Percentiles rank a stretch among this genome's conserved stretches.
These are phyloP conservation scores for Himalopsyche phryganea DNA, from an alignment of 1,140 invertebrate genomes.

Conservation along the genomic window DNA sequence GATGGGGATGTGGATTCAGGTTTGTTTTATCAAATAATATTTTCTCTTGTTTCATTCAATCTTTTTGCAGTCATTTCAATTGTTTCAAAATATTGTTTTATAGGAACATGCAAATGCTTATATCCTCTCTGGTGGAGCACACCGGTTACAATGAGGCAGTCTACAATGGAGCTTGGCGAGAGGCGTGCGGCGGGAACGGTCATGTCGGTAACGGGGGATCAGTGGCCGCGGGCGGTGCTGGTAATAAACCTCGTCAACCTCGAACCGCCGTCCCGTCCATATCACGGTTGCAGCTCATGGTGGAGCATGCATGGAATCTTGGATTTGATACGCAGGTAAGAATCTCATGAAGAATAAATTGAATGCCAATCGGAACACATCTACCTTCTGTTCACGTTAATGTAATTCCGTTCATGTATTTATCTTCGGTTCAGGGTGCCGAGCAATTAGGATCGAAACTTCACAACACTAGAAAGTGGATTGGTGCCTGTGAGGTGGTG, in stretches of 20 bases:
- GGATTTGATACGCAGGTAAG: conserved; percentile 77
- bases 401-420: background rate
- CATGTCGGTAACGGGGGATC: conserved; percentile 56
- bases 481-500: conserved; percentile 83
- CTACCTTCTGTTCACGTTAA: too few species aligned
- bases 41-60: too few species aligned
- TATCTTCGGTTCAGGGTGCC: conserved; percentile 57
- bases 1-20: conserved; percentile 85
- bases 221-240: conserved; percentile 43
- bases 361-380: too few species aligned
- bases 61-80: too few species aligned
- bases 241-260: conserved; percentile 47
- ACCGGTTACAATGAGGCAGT: conserved; percentile 69
- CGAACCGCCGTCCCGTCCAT: conserved; percentile 77
- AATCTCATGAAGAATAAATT: too few species aligned
- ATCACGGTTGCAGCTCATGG: conserved; percentile 75
- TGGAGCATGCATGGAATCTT: conserved; percentile 83
- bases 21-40: too few species aligned
- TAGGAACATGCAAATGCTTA: conserved; percentile 86
- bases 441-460: conserved; percentile 79
- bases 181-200: conserved; percentile 59
- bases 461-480: conserved; percentile 87
- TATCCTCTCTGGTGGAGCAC: conserved; percentile 75
- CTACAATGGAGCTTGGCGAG: conserved; percentile 52
- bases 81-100: background rate